Base-by-base conservation (phyloP, 2,797 vertebrate genomes). In the Amazonetta brasiliensis region DNA sequence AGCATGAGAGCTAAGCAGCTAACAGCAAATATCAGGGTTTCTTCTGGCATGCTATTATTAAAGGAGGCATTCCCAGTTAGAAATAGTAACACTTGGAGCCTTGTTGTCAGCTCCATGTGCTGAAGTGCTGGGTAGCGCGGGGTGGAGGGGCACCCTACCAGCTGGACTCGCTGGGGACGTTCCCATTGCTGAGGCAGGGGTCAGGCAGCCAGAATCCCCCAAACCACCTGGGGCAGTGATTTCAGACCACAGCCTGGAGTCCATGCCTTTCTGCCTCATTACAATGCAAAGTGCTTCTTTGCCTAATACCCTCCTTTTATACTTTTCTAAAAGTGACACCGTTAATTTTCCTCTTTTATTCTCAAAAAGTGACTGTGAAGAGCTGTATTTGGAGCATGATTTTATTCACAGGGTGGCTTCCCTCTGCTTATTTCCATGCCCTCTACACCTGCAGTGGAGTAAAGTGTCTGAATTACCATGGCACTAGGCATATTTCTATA, bases 21-120 rank as follows among this genome's bases (percentile, higher is more conserved):
- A 92, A 96, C 68, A 85, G 94, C 90, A 97, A 97, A 97, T 94
- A 96, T 77, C 92, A 95, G 81, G 44, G 43, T 85, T 96, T 96
- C 73, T 93, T 79, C 55, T 68, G 80, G 74, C 77, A 73, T 95
- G 64, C 16, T 89, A 23, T 94, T 91, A 93, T 94, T 90, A 94
- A 95, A 92, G 84, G 83, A 95, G 93, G 94, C 84, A 93, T 68
- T 89, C 87, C 92, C 41, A 17, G 11, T 95, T 96, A 96, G 81
- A 94, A 94, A 95, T 83, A 92, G 83, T 52, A 94, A 50, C 50
- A 72, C 58, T 76, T 69, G 30, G 69, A 81, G 78, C 43, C 84
- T 87, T 5, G 1, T 41, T 86, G 56, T 78, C 46, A 80, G 76
- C 52, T 86, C 84, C 35, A 5, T 60, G 74, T 90, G 63, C 56